Evolutionary conservation across 2,888 invertebrate genomes (phyloP).

Genomic region (Imbricaverruca yamaguchii): DNA sequence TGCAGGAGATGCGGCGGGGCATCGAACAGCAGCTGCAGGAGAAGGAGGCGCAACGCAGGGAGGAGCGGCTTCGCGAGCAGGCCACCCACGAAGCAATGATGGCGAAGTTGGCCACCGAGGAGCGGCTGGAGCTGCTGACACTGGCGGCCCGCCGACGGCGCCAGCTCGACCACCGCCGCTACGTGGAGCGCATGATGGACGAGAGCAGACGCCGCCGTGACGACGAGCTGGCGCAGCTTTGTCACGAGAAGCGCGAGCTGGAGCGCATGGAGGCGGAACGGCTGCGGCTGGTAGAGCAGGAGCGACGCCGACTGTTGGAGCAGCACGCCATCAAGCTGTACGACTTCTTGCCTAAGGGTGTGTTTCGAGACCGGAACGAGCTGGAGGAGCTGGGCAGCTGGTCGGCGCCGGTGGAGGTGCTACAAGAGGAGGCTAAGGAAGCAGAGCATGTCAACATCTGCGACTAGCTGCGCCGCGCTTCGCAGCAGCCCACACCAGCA

Average conservation of each 20-base stretch:
- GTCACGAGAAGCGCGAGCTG: slow-evolving; percentile 13
- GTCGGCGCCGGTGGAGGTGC: neutral
- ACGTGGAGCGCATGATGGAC: slow-evolving; percentile 26
- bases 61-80: neutral
- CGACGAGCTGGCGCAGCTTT: slow-evolving; percentile 5
- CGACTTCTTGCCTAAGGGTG: slow-evolving; percentile 7
- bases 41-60: neutral
- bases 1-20: neutral
- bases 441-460: neutral
- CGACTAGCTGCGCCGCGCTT: neutral
- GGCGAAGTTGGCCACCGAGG: slow-evolving; percentile 28
- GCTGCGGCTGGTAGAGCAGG: slow-evolving; percentile 2
- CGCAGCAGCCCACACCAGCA: too few relatives aligned
- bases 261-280: neutral
- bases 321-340: slow-evolving; percentile 15
- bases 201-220: slow-evolving; percentile 24
- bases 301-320: neutral
- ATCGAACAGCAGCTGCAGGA: slow-evolving; percentile 13
- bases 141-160: slow-evolving; percentile 26
- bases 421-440: neutral
- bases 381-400: neutral
- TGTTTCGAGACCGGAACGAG: neutral
- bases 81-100: slow-evolving; percentile 23
- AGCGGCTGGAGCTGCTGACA: slow-evolving; percentile 25
- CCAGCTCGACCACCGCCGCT: slow-evolving; percentile 27